Evolutionary conservation across 2,797 vertebrate species (phyloP).

Genomic region (Sphenodon punctatus): DNA sequence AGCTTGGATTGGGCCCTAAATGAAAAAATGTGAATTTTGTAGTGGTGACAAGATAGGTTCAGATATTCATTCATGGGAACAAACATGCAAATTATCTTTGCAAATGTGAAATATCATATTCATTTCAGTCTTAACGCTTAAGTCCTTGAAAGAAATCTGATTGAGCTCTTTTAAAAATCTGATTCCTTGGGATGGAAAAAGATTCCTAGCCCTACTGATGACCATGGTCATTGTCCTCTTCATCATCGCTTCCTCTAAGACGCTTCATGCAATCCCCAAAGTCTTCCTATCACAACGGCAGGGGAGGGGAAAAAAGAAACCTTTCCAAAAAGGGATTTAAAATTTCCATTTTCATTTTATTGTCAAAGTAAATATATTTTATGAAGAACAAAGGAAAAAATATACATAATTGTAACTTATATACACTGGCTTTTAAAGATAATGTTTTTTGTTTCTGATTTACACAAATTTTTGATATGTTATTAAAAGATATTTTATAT

Average conservation of each 20-base stretch:
- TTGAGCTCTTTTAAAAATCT: too few species aligned
- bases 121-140: too few species aligned
- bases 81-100: too few species aligned
- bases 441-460: conserved; percentile 85
- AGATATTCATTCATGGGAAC: too few species aligned
- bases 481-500: conserved; percentile 85
- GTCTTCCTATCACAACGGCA: neutral
- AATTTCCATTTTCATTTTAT: conserved; percentile 86
- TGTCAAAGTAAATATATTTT: conserved; percentile 94
- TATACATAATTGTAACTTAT: conserved; percentile 91
- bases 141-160: too few species aligned
- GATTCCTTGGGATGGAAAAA: too few species aligned
- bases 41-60: too few species aligned
- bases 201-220: too few species aligned
- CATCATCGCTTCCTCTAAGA: neutral
- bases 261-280: neutral
- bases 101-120: too few species aligned
- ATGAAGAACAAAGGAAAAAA: conserved; percentile 89
- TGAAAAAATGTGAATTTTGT: too few species aligned
- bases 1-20: too few species aligned
- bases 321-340: conserved; percentile 45
- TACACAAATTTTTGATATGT: conserved; percentile 84
- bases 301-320: neutral
- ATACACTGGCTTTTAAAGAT: conserved; percentile 87
- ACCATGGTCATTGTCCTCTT: too few species aligned